Percentiles rank a stretch among this genome's conserved stretches.
Conservation (phyloP, 2,888 invertebrate species). For the Chymomyza caudatula region DNA sequence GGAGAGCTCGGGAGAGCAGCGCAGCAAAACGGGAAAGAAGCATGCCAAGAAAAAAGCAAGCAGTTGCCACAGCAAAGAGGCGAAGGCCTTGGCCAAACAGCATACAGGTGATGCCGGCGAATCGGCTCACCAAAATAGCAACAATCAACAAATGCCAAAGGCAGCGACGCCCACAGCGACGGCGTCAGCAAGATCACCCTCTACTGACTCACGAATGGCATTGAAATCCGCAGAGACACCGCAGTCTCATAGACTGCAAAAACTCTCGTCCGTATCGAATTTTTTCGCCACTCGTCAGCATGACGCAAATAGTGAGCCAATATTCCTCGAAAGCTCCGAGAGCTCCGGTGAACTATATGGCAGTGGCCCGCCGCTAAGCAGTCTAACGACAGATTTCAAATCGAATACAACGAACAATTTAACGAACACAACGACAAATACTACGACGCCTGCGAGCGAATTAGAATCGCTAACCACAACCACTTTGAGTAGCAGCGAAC, state of each 20-base stretch:
- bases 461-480: slow-evolving; percentile 13
- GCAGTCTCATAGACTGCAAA: slow-evolving; percentile 80
- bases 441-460: slow-evolving; percentile 30
- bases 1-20: slow-evolving; percentile 66
- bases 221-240: slow-evolving; percentile 19
- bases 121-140: slow-evolving; percentile 61
- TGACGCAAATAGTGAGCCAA: slow-evolving; percentile 78
- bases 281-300: slow-evolving; percentile 83
- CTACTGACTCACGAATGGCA: slow-evolving; percentile 37
- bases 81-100: slow-evolving; percentile 35
- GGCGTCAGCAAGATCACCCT: slow-evolving; percentile 22
- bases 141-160: slow-evolving; percentile 24
- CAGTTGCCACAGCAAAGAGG: slow-evolving; percentile 32
- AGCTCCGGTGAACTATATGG: slow-evolving; percentile 68
- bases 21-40: slow-evolving; percentile 67
- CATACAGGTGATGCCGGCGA: slow-evolving; percentile 31
- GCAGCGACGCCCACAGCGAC: slow-evolving; percentile 5
- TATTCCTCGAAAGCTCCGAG: slow-evolving; percentile 80
- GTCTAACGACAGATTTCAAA: slow-evolving; percentile 75
- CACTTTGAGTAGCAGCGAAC: not conserved
- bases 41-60: slow-evolving; percentile 20
- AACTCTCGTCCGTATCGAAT: slow-evolving; percentile 87
- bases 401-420: slow-evolving; percentile 67
- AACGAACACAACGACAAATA: slow-evolving; percentile 21
- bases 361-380: slow-evolving; percentile 40